These are phyloP conservation scores for Scomber japonicus DNA, from an alignment of 2,113 vertebrate genomes.

Conservation along the genomic window DNA sequence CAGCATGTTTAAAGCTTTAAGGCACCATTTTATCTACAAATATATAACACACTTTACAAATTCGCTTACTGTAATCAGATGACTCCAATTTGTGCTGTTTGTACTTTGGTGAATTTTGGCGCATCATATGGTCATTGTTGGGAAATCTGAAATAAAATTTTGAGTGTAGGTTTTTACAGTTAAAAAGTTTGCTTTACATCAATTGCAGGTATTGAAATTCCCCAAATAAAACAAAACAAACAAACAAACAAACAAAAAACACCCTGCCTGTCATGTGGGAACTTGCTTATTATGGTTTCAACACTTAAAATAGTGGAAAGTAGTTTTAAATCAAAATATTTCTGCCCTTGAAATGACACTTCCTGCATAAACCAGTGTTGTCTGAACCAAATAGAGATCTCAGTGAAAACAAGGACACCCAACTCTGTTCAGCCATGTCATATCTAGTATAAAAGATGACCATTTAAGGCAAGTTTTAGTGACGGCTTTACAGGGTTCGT, in stretches of 20 bases:
- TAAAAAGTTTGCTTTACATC: neutral
- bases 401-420: neutral
- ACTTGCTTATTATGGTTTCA: neutral
- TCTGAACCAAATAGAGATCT: neutral
- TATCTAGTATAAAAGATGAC: slow-evolving; percentile 1
- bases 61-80: neutral
- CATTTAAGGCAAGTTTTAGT: slow-evolving; percentile 36
- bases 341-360: neutral
- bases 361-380: neutral
- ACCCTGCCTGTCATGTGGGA: neutral
- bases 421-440: neutral
- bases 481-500: slow-evolving; percentile 9
- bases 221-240: neutral
- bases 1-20: slow-evolving; percentile 7
- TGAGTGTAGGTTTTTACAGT: neutral
- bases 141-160: too few relatives aligned
- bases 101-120: too few relatives aligned
- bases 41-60: neutral
- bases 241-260: neutral
- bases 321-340: neutral
- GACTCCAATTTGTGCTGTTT: neutral
- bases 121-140: too few relatives aligned
- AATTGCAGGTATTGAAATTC: neutral
- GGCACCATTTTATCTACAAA: slow-evolving; percentile 15
- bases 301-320: neutral